A percentile compares a stretch with the other conserved stretches of the same genome.
Conservation (phyloP, 2,797 vertebrate species). For the Siniperca scherzeri region DNA sequence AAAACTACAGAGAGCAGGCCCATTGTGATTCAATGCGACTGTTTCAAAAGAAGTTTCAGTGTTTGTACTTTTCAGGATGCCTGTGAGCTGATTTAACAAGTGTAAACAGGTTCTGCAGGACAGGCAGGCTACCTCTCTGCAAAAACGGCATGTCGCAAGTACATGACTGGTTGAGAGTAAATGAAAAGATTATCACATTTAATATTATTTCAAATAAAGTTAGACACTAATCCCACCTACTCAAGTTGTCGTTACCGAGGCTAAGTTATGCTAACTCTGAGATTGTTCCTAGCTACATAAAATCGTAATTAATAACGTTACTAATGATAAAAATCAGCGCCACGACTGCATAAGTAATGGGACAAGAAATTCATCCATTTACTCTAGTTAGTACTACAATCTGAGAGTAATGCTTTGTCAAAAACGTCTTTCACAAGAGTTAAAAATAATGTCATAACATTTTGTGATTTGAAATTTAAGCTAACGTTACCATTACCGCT, state of each 20-base stretch:
- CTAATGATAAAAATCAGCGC: not conserved
- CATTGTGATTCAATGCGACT: not conserved
- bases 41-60: not conserved
- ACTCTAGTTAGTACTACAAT: not conserved
- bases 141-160: not conserved
- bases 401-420: too few species aligned
- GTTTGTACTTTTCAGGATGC: not conserved
- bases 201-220: not conserved
- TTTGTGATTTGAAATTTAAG: not conserved
- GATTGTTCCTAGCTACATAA: not conserved
- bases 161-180: not conserved
- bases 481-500: not conserved
- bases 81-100: not conserved
- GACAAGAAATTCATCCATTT: not conserved
- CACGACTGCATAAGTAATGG: not conserved
- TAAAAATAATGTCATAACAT: not conserved
- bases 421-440: not conserved
- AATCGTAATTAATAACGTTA: not conserved
- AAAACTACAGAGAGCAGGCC: not conserved
- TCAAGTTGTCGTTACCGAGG: not conserved
- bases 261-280: not conserved
- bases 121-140: constrained; percentile 4
- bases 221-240: not conserved
- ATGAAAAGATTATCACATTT: not conserved
- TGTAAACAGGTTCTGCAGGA: constrained; percentile 67